Evolutionary conservation across 2,888 invertebrate genomes (phyloP), one percentile per base, ranked within the genome.

Genomic region (Willowsia nigromaculata): DNA sequence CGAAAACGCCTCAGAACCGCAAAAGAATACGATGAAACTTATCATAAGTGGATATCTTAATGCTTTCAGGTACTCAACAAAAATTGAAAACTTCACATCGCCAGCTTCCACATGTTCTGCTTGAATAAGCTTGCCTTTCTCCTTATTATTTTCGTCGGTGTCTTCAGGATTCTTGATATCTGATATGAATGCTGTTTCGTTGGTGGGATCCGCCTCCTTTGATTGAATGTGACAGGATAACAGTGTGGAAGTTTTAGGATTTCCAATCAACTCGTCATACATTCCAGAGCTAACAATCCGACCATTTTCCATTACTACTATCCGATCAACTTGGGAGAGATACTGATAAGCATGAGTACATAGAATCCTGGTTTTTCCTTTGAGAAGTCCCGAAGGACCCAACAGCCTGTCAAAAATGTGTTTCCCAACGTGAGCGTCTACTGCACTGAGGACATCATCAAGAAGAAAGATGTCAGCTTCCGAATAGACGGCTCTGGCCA

Each of bases 41-140:
- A 62, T 62, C 11, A 83, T 27, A 11, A n/a, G n/a, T n/a, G 33
- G 27, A n/a, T 37, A 94, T 59, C 99, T 98, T 91, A 98, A 96
- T 76, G 97, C 96, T 94, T 95, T 95, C 92, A 98, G 94, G 94
- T 99, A 99, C 94, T 97, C 96, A 93, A 96, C 95, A 94, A 98
- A 98, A 0, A 99, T 98, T 88, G 95, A 94, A 95, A 96, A 96
- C 94, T 98, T 97, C 3, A 97, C 97, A 93, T 97, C 97, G 93
- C 99, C 99, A 0, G 97, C 98, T 95, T 98, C 97, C 0, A 98
- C 95, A 94, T 97, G 97, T 93, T 99, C 99, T 0, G 95, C 95
- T 94, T 98, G 97, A 91, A 98, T 98, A 9, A 99, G 95, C 94
- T 97, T 97, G 5, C 85, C 88, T n/a, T 85, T 11, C 3, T 56